These are phyloP conservation scores for Oxyruncus cristatus DNA, from an alignment of 2,113 vertebrate species.

Conservation along the genomic window DNA sequence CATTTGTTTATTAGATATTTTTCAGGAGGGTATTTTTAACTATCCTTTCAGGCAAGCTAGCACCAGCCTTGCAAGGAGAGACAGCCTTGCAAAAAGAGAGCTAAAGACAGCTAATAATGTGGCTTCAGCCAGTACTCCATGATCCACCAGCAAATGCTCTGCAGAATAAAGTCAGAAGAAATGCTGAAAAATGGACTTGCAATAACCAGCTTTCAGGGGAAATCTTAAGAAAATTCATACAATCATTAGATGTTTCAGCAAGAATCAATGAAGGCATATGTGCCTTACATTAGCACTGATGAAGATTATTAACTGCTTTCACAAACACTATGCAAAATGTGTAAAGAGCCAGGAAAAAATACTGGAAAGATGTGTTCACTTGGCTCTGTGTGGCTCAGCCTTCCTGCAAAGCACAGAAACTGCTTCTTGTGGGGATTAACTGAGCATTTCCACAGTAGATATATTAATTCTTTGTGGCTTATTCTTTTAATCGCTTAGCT, in stretches of 20 bases:
- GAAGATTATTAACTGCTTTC: background rate
- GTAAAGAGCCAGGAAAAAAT: slow-evolving; percentile 30
- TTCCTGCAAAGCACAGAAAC: background rate
- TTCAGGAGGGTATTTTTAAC: background rate
- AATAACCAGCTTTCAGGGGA: background rate
- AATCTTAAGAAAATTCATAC: background rate
- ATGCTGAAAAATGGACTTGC: background rate
- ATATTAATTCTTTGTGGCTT: background rate
- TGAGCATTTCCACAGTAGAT: background rate
- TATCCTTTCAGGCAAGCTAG: background rate
- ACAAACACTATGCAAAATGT: background rate
- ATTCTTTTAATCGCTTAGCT: background rate
- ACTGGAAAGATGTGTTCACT: background rate
- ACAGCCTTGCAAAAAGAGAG: background rate
- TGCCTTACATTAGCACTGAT: background rate
- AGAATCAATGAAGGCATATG: background rate
- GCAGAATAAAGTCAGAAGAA: background rate
- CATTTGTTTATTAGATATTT: background rate
- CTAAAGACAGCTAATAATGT: accelerated
- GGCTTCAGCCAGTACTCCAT: background rate
- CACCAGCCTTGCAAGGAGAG: background rate
- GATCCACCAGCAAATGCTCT: background rate
- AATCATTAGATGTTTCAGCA: background rate
- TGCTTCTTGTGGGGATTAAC: background rate
- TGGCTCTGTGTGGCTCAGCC: background rate